These are phyloP conservation scores for Cotesia congregata DNA, from an alignment of 2,888 invertebrate genomes.

Conservation along the genomic window DNA sequence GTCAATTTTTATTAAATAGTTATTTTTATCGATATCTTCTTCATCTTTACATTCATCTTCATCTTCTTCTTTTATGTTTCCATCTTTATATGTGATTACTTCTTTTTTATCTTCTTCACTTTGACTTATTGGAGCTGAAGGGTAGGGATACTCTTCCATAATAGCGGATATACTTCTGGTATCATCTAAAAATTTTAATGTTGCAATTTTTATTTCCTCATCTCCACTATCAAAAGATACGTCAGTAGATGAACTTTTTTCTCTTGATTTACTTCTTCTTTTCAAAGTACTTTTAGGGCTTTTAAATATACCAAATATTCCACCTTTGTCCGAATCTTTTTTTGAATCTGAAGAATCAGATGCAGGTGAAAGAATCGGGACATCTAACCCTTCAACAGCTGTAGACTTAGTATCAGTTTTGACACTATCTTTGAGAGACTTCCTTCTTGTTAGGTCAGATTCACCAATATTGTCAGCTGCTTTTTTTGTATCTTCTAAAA, in stretches of 20 bases:
- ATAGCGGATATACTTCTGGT: slow-evolving; percentile 48
- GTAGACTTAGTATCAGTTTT: background rate
- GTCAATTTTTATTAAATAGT: slow-evolving; percentile 55
- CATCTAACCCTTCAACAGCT: slow-evolving; percentile 39
- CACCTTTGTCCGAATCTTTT: slow-evolving; percentile 71
- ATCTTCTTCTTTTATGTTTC: slow-evolving; percentile 31
- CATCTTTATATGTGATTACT: slow-evolving; percentile 22
- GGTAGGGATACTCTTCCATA: slow-evolving; percentile 53
- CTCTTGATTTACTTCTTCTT: slow-evolving; percentile 55
- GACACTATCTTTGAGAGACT: slow-evolving; percentile 41
- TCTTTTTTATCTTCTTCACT: slow-evolving; percentile 32
- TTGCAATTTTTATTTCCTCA: slow-evolving; percentile 46
- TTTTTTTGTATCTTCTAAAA: slow-evolving; percentile 55
- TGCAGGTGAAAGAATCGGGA: slow-evolving; percentile 64
- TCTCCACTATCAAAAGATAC: slow-evolving; percentile 50
- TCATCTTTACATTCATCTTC: slow-evolving; percentile 50
- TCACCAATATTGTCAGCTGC: slow-evolving; percentile 44
- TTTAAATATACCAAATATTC: slow-evolving; percentile 51
- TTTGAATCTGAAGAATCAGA: slow-evolving; percentile 65
- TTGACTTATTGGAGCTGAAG: slow-evolving; percentile 34
- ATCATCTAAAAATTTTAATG: slow-evolving; percentile 61
- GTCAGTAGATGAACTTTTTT: slow-evolving; percentile 42
- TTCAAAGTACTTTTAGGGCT: slow-evolving; percentile 50
- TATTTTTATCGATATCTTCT: slow-evolving; percentile 42
- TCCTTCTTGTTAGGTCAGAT: slow-evolving; percentile 28